These are phyloP conservation scores for Hestina assimilis DNA, from an alignment of 1,140 invertebrate species.

Conservation along the genomic window DNA sequence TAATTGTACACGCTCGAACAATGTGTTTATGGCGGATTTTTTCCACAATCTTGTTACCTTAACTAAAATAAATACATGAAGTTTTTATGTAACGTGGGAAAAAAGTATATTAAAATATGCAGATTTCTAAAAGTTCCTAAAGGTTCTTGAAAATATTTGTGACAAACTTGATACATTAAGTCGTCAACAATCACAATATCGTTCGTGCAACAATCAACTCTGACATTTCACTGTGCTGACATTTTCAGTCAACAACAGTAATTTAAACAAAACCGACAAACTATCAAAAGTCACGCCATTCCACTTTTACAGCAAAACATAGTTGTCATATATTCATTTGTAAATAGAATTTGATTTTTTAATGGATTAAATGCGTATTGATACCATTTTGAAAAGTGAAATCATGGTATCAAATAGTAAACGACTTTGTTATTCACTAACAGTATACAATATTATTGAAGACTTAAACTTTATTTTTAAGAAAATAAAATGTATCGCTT, in stretches of 20 bases:
- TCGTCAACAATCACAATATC: slow-evolving; percentile 21
- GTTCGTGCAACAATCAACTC: slow-evolving; percentile 15
- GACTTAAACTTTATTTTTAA: background rate
- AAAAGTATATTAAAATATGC: background rate
- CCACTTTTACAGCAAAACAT: slow-evolving; percentile 23
- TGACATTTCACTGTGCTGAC: slow-evolving; percentile 22
- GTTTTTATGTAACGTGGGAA: background rate
- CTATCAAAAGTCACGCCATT: slow-evolving; percentile 30
- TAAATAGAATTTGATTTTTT: slow-evolving; percentile 27
- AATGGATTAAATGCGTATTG: no score
- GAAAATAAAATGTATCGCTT: slow-evolving; percentile 64
- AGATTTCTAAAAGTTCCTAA: background rate
- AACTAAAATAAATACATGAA: slow-evolving; percentile 1
- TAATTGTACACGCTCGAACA: slow-evolving; percentile 45
- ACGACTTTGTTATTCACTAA: background rate
- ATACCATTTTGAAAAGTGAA: no score
- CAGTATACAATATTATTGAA: background rate
- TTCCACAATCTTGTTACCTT: slow-evolving; percentile 1
- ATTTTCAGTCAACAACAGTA: slow-evolving; percentile 26
- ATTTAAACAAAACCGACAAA: slow-evolving; percentile 38
- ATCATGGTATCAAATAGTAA: no score
- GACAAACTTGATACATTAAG: slow-evolving; percentile 3
- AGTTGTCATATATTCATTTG: slow-evolving; percentile 15
- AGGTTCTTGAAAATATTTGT: background rate
- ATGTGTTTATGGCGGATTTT: slow-evolving; percentile 38